Percentiles rank a stretch among this genome's conserved stretches.
These are phyloP conservation scores for Syngnathus scovelli DNA, from an alignment of 2,113 vertebrate genomes.

Conservation along the genomic window DNA sequence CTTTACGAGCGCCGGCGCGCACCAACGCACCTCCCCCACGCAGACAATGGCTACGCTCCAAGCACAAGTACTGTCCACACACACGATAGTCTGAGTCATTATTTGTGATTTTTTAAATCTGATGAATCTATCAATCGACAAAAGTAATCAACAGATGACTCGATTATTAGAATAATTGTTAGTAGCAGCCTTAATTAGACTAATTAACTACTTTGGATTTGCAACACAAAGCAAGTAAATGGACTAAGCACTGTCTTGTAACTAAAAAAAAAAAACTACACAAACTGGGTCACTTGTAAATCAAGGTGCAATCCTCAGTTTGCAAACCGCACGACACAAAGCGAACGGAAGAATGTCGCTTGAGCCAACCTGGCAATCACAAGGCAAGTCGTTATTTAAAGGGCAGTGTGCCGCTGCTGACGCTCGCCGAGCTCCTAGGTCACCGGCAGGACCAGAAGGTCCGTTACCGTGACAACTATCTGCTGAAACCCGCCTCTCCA, in stretches of 20 bases:
- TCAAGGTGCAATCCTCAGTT: background rate
- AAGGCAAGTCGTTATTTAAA: slow-evolving; percentile 60
- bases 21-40: slow-evolving; percentile 60
- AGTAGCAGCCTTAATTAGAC: too few species aligned
- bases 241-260: background rate
- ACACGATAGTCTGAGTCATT: slow-evolving; percentile 22
- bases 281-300: background rate
- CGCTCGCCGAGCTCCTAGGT: slow-evolving; percentile 84
- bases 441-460: slow-evolving; percentile 90
- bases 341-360: background rate
- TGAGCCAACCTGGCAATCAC: slow-evolving; percentile 60
- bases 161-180: too few species aligned
- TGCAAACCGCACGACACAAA: background rate
- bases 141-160: too few species aligned
- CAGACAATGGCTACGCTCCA: slow-evolving; percentile 71
- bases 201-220: too few species aligned
- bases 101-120: too few species aligned
- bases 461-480: slow-evolving; percentile 91
- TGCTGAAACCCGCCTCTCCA: slow-evolving; percentile 82
- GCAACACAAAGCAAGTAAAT: background rate
- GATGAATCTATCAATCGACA: too few species aligned
- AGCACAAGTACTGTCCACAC: slow-evolving; percentile 64
- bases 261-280: too few species aligned
- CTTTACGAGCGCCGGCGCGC: slow-evolving; percentile 59
- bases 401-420: slow-evolving; percentile 76